Base-by-base conservation (phyloP, 1,140 invertebrate species). In the Drosophila orosa region DNA sequence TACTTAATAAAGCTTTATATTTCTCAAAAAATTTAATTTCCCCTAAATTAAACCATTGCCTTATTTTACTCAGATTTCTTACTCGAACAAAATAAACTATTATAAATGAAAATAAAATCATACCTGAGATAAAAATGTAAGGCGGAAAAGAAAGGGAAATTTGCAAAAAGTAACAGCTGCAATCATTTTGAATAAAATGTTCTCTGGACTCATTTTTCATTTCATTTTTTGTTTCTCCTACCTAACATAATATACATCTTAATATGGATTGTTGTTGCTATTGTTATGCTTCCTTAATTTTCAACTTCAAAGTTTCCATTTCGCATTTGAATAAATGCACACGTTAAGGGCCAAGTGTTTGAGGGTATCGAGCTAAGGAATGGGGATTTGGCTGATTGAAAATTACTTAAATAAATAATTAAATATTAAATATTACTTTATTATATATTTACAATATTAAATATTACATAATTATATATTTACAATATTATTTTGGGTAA, bases 281-380 rank as follows among this genome's bases (percentile, higher is more conserved):
- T 61, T 50, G 24, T 69, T 69, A 24, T 55, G 63, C 19, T 45
- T 56, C 40, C 63, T 39, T 68, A 69, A 68, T 68, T 67, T 67
- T 45, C 31, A 56, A 37, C 67, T 45, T 47, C 62, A 68, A 71
- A 71, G 63, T 68, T 71, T 68, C 39, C 63, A 56, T 45, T 56
- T 68, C 15, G 12, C 27, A 65, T 65, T 69, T 55, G 44, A 52
- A 52, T 67, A 42, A 45, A 55, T 29, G 66, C 66, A 55, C 60
- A 48, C 33, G 39, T 50, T 31, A 63, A 22, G 35, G 47, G 44
- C 44, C 59, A 42, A 67, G 25, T 33, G 59, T 17, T 22, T n/a
- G 0, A 47, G 44, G 65, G 65, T 67, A 44, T 9, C 24, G 6
- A 5, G 8, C 12, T 12, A n/a, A 6, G 8, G n/a, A 7, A 7